Evolutionary conservation across 2,113 vertebrate species (phyloP).

Genomic region (Cheirogaleus medius): DNA sequence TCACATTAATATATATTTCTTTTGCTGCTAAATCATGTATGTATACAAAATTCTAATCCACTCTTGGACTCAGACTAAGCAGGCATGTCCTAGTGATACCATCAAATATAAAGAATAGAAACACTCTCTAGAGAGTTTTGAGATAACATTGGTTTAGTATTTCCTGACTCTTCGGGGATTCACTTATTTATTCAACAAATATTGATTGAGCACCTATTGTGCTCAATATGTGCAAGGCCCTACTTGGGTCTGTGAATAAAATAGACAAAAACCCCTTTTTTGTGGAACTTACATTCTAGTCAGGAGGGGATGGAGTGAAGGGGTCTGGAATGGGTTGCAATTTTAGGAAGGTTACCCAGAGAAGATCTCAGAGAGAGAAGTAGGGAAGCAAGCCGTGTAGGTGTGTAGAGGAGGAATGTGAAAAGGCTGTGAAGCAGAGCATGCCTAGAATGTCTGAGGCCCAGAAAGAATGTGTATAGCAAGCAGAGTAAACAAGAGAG

Average conservation of each 20-base stretch:
- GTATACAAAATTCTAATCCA: not conserved
- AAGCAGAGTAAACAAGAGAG: not conserved
- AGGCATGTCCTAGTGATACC: not conserved
- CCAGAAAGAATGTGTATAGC: not conserved
- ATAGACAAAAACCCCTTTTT: not conserved
- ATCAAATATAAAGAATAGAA: constrained; percentile 26
- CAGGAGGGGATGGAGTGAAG: not conserved
- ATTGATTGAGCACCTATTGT: not conserved
- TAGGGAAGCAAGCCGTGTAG: not conserved
- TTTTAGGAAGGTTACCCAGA: not conserved
- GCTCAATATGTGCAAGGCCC: not conserved
- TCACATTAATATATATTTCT: not conserved
- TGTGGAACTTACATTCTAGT: not conserved
- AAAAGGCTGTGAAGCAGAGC: not conserved
- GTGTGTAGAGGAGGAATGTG: not conserved
- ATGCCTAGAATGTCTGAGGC: not conserved
- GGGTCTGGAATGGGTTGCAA: not conserved
- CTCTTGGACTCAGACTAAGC: not conserved
- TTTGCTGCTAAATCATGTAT: not conserved
- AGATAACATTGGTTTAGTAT: not conserved
- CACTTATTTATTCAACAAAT: not conserved
- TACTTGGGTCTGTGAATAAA: constrained; percentile 8
- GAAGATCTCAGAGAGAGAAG: not conserved
- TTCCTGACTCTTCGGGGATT: not conserved
- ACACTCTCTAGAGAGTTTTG: not conserved